phyloP scores from a whole-genome alignment of 2,113 vertebrate species.

The Rynchops niger region DNA sequence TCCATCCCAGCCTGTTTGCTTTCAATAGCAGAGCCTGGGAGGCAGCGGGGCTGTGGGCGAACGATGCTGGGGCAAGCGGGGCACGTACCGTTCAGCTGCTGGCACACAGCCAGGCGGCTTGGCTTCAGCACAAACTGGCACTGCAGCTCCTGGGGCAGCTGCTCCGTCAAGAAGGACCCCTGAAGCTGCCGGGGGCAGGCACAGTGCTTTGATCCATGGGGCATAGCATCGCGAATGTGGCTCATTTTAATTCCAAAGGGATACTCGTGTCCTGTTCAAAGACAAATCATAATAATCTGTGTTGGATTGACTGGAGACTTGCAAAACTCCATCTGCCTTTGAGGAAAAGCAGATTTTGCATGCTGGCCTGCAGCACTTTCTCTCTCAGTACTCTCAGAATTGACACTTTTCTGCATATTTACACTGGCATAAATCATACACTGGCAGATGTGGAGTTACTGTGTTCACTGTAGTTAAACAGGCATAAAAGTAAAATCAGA shows the following conservation, averaged over 20 bases:
- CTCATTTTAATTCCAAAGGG: slow-evolving; percentile 97
- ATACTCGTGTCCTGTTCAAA: slow-evolving; percentile 88
- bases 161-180: slow-evolving; percentile 81
- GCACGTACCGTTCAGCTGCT: slow-evolving; percentile 78
- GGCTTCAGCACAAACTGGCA: slow-evolving; percentile 95
- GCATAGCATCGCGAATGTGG: slow-evolving; percentile 82
- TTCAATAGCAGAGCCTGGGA: neutral
- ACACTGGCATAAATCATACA: neutral
- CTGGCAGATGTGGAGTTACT: neutral
- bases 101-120: slow-evolving; percentile 71
- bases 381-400: neutral
- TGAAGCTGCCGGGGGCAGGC: slow-evolving; percentile 75
- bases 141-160: slow-evolving; percentile 87
- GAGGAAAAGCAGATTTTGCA: slow-evolving; percentile 8
- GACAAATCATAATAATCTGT: slow-evolving; percentile 40
- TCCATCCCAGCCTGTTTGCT: neutral
- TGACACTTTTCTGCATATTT: neutral
- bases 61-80: neutral
- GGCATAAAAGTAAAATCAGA: neutral
- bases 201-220: slow-evolving; percentile 74
- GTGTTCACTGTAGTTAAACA: neutral
- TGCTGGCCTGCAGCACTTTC: neutral
- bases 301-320: neutral
- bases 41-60: neutral
- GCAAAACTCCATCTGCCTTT: neutral